Percentiles rank a stretch among this genome's conserved stretches.
These are phyloP conservation scores for Nasalis larvatus DNA, from an alignment of 2,113 vertebrate genomes.

Conservation along the genomic window DNA sequence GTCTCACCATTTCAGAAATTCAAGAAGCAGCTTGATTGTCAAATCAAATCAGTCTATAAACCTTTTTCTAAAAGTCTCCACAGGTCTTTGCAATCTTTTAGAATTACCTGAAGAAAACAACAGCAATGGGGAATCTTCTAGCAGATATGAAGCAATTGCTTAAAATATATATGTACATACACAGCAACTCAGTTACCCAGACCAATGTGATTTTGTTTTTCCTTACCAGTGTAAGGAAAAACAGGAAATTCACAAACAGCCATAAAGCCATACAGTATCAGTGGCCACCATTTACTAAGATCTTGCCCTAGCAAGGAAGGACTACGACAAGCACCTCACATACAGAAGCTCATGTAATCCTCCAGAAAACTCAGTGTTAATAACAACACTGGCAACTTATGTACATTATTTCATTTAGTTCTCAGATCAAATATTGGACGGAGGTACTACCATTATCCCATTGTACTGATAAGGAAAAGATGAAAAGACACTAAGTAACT, in stretches of 20 bases:
- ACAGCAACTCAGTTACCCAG: neutral
- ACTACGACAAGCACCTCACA: neutral
- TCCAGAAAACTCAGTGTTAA: neutral
- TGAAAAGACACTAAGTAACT: neutral
- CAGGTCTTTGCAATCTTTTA: neutral
- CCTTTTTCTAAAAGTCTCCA: slow-evolving; percentile 4
- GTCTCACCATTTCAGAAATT: neutral
- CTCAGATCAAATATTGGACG: neutral
- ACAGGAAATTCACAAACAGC: neutral
- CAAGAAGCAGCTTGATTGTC: neutral
- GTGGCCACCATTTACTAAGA: neutral
- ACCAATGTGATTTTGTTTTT: neutral
- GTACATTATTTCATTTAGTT: neutral
- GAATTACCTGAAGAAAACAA: slow-evolving; percentile 30
- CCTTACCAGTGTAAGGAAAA: neutral
- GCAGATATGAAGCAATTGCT: slow-evolving; percentile 2
- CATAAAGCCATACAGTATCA: neutral
- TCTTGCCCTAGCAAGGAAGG: fast-evolving
- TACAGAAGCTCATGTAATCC: neutral
- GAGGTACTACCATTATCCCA: neutral
- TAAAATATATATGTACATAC: neutral
- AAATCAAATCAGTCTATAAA: neutral
- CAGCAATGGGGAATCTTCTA: neutral
- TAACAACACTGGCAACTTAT: neutral
- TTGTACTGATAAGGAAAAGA: slow-evolving; percentile 14